Evolutionary conservation across 2,113 vertebrate genomes (phyloP), one percentile per base, ranked within the genome.

Genomic region (Ochotona princeps): DNA sequence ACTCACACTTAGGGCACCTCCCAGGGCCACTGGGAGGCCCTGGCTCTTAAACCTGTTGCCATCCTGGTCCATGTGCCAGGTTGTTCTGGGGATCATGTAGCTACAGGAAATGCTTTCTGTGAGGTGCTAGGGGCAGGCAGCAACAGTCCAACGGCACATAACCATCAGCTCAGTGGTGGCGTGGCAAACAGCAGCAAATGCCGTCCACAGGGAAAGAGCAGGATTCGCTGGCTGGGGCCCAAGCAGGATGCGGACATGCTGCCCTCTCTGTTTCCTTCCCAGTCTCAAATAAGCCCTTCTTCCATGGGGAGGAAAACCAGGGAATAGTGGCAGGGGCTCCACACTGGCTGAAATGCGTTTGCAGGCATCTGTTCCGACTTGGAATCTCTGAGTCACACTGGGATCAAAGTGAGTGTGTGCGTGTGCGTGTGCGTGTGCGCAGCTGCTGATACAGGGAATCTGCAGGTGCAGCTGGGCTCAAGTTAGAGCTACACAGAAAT

Each of bases 401-500:
- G 66, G 93, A 65, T 88, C 65, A 88, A 95, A 84, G 72, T 61
- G 25, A 76, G 28, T 28, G 44, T 11, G 30, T 87, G 89, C 72
- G 54, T 72, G 73, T 67, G 72, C n/a, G n/a, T n/a, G n/a, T n/a
- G n/a, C n/a, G n/a, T n/a, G n/a, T n/a, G n/a, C n/a, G n/a, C n/a
- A n/a, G 13, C 49, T 92, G 80, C 89, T 95, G 95, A 93, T 87
- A 20, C 35, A 73, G 83, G 66, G 30, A 85, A 72, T 73, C 86
- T 91, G 79, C 79, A 83, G 86, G 61, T 94, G 86, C 66, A 80
- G 54, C 47, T 92, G 83, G 75, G 66, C 74, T 80, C n/a, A 47
- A 85, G 78, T 83, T 70, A 82, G 28, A 30, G 32, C 54, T 61
- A 61, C 92, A 92, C 85, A 93, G 94, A 92, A 89, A 88, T 79